Conservation (phyloP, 2,797 vertebrate genomes). For the Poliocrania exsul region DNA sequence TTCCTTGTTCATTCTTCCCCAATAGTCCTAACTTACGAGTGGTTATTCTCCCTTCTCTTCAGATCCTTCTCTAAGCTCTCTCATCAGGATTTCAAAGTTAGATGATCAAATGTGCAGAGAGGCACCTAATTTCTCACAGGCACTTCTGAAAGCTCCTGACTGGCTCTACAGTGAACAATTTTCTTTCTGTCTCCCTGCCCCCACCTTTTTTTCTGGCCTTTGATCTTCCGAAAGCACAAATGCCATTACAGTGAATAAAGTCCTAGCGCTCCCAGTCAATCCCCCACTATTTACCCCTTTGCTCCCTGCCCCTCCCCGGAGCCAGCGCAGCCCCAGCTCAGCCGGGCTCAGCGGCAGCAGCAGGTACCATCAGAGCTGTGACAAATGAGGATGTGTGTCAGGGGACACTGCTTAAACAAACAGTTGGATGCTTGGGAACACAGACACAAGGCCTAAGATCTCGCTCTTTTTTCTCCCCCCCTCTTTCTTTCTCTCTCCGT, state of each 20-base stretch:
- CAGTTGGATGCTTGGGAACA: slow-evolving; percentile 70
- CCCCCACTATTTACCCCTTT: slow-evolving; percentile 26
- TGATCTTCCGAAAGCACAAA: slow-evolving; percentile 68
- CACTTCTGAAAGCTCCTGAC: slow-evolving; percentile 48
- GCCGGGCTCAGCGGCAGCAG: slow-evolving; percentile 42
- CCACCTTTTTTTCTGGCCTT: slow-evolving; percentile 36
- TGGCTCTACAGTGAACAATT: neutral
- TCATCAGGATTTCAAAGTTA: slow-evolving; percentile 57
- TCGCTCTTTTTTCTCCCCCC: neutral
- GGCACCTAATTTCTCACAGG: slow-evolving; percentile 61
- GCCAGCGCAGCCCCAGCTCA: neutral
- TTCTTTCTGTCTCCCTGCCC: slow-evolving; percentile 13
- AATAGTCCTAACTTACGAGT: neutral
- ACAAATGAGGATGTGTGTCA: slow-evolving; percentile 74
- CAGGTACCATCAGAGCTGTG: slow-evolving; percentile 71
- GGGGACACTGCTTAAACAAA: slow-evolving; percentile 78
- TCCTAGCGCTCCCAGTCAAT: slow-evolving; percentile 58
- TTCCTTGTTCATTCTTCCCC: neutral
- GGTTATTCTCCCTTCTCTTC: neutral
- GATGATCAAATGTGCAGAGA: slow-evolving; percentile 21
- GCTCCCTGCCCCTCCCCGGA: neutral
- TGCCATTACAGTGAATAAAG: slow-evolving; percentile 64
- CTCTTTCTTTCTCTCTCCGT: slow-evolving; percentile 30
- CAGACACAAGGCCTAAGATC: slow-evolving; percentile 72
- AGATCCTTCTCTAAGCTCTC: slow-evolving; percentile 12